Evolutionary conservation across 2,888 invertebrate species (phyloP), one percentile per base, ranked within the genome.

Genomic region (Xestia ashworthii): DNA sequence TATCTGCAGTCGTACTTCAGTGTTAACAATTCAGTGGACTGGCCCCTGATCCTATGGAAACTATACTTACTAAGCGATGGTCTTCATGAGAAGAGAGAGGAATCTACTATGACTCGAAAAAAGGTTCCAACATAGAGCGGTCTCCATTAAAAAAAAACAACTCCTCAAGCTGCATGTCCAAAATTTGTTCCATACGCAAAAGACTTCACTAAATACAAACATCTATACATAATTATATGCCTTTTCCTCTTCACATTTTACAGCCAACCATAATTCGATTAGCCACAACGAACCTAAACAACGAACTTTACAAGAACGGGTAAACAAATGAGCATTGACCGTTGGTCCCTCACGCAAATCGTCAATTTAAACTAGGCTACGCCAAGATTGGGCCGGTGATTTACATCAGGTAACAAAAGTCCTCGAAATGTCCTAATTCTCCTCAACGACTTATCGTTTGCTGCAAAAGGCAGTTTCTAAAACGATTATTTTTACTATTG

Each of bases 331-430:
- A 80, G 74, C 73, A 86, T 74, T 80, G 80, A 82, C 82, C 89
- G 88, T 86, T 70, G 81, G 93, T 93, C 83, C 9, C 77, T 82
- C 95, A 95, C 95, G 95, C 95, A 92, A 95, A 92, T 89, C 89
- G 76, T 90, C 88, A 90, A 93, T 94, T 94, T 93, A 90, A 91
- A 91, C 81, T 91, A 83, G 90, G 89, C 84, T 88, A 50, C 67
- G n/a, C 46, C 72, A 78, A 82, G 78, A 82, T 83, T 84, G 64
- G 55, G 62, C 44, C 46, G 60, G 80, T 80, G 78, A 87, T 86
- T 86, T 78, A 80, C 58, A 69, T 72, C 82, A 8, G 80, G 70
- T 12, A 65, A 76, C 38, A 12, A 58, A 80, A 82, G 76, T 87
- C 72, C 77, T 81, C 76, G 46, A 71, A 87, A 82, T 50, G 71